Base-by-base conservation (phyloP, 37 sponge, comb jelly and placozoan species). In the Agelas oroides region DNA sequence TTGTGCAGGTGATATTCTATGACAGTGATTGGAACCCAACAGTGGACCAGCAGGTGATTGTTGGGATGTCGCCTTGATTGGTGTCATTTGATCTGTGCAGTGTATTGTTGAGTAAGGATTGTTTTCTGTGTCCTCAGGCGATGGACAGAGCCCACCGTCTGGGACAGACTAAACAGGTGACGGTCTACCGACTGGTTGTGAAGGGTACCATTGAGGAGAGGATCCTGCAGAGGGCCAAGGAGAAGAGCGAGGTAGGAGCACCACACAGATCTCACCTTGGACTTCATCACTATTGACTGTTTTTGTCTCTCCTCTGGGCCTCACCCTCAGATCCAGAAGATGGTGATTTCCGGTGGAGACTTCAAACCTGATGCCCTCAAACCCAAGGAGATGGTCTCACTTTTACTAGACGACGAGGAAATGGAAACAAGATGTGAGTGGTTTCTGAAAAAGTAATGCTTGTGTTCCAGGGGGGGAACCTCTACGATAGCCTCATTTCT, bases 1-100 rank as follows among this genome's bases (percentile, higher is more conserved):
- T n/a, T n/a, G n/a, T n/a, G n/a, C 70, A 91, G 91, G 91, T 92
- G 33, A 91, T 97, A 31, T 97, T 97, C 86, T 97, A 88, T 80
- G 98, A 97, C 81, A 91, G 92, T 58, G 98, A 97, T 73, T 97
- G 98, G 98, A 97, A 95, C 74, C 98, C 98, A 16, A 97, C 98
- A 30, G 98, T 97, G 55, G 98, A 97, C 63, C 98, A 97, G 84
- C 98, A 97, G 89, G 89, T 88, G 21, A 19, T 3, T 46, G 46
- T 12, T 12, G 6, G 8, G 46, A 3, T 46, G 66, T 28, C n/a
- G 5, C 15, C 17, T 40, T 27, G 19, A 19, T 69, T 41, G 17
- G 63, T 31, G 21, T 72, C 16, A 21, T n/a, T n/a, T 19, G 59
- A 37, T 27, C 28, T 19, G 74, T 39, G 52, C 5, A 54, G 74